These are phyloP conservation scores for Melolontha melolontha DNA, from an alignment of 2,888 invertebrate genomes.

Conservation along the genomic window DNA sequence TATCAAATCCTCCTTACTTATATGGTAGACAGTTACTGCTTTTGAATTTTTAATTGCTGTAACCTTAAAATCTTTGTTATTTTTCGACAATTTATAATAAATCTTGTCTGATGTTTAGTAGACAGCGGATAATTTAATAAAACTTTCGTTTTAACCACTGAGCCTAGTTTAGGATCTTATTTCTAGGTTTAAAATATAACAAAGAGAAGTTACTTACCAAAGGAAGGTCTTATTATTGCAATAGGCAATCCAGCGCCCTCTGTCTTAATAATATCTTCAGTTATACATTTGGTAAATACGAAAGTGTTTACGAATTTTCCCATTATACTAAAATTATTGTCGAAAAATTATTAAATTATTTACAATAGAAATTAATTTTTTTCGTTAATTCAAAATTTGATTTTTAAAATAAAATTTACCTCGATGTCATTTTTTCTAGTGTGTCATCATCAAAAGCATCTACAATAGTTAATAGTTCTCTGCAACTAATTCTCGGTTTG, in stretches of 20 bases:
- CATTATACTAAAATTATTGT: constrained; percentile 64
- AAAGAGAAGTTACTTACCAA: constrained; percentile 67
- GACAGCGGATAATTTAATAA: too few species aligned
- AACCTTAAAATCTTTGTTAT: too few species aligned
- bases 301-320: constrained; percentile 78
- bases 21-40: too few species aligned
- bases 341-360: constrained; percentile 35
- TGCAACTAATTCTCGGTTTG: constrained; percentile 60
- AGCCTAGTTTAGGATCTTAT: too few species aligned
- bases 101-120: too few species aligned
- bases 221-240: constrained; percentile 77
- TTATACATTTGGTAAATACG: constrained; percentile 78
- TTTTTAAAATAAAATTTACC: constrained; percentile 53
- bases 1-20: too few species aligned
- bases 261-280: constrained; percentile 72
- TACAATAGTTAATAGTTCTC: constrained; percentile 63
- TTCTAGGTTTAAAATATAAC: too few species aligned
- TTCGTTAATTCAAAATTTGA: neutral
- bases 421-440: constrained; percentile 56
- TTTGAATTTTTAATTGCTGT: too few species aligned
- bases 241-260: constrained; percentile 71
- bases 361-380: neutral
- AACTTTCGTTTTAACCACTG: too few species aligned
- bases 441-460: constrained; percentile 65
- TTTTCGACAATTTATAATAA: too few species aligned